Percentiles rank a stretch among this genome's conserved stretches.
Evolutionary conservation across 2,797 vertebrate species (phyloP).

Genomic region (Coregonus suidteri): DNA sequence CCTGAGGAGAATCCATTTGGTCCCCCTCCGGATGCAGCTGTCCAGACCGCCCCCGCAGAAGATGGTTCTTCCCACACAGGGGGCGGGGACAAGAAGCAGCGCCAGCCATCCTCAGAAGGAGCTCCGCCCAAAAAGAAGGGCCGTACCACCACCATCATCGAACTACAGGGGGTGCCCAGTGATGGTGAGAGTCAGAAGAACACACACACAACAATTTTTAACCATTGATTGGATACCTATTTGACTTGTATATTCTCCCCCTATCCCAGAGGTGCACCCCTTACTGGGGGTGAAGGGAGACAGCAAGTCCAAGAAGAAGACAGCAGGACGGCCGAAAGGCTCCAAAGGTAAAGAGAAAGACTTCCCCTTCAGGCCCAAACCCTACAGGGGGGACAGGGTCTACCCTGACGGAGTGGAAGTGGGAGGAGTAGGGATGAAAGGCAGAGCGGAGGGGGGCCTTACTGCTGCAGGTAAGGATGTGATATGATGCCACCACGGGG

Average conservation of each 20-base stretch:
- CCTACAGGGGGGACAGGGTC: constrained; percentile 82
- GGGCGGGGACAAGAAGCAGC: constrained; percentile 82
- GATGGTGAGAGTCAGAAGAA: constrained; percentile 77
- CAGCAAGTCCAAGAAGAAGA: constrained; percentile 99
- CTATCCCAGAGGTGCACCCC: constrained; percentile 89
- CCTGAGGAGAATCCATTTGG: constrained; percentile 97
- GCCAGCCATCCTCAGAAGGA: constrained; percentile 86
- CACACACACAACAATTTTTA: no score
- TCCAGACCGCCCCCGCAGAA: constrained; percentile 76
- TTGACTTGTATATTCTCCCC: background rate
- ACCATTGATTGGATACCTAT: no score
- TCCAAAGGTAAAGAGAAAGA: constrained; percentile 99
- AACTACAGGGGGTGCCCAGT: constrained; percentile 94
- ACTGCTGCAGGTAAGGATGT: constrained; percentile 90
- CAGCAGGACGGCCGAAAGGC: constrained; percentile 97
- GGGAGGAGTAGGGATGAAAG: constrained; percentile 87
- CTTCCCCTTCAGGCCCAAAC: constrained; percentile 97
- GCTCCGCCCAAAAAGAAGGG: constrained; percentile 94
- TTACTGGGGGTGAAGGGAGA: constrained; percentile 97
- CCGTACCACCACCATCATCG: constrained; percentile 90
- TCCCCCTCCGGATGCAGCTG: constrained; percentile 86
- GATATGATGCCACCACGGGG: constrained; percentile 55
- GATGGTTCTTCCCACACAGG: constrained; percentile 71
- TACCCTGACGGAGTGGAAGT: constrained; percentile 83
- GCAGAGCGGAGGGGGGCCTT: constrained; percentile 92